Base-by-base conservation (phyloP, 1,140 invertebrate genomes). In the Monomorium pharaonis region DNA sequence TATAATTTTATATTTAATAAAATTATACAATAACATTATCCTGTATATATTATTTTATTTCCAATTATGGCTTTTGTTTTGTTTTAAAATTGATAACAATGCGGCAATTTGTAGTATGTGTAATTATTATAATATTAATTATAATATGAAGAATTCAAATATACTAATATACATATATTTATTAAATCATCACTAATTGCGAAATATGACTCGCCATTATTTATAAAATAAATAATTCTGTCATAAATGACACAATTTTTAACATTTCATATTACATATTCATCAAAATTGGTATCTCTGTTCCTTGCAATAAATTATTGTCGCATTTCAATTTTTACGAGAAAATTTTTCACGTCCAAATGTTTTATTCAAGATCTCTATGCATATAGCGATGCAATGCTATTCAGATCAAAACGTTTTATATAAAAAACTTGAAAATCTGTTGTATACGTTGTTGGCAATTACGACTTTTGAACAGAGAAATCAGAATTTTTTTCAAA, bases 401-500 rank as follows among this genome's bases (percentile, higher is more conserved):
- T 47, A 37, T 62, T 4, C 9, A 33, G 18, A 56, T 44, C 12
- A 27, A 77, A 65, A 16, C 14, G 14, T 78, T 69, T 70, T n/a
- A 54, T 54, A 16, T 14, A 7, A n/a, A 80, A 72, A 72, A 58
- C n/a, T 18, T 30, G 14, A 51, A 67, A 51, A 54, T 78, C 30
- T 63, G 30, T 42, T 54, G 37, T 72, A 18, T 47, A 33, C 51
- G 33, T 54, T 33, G 33, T 54, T 33, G n/a, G 10, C 24, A 44
- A 81, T 21, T 4, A 77, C n/a, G 24, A 16, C 16, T 18, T 14
- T 54, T 51, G 14, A 81, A 51, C 12, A 21, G 58, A n/a, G n/a
- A n/a, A 12, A 81, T 69, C 16, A 74, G 51, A 67, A 85, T 85
- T 16, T 76, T 69, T 86, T 88, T 69, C 74, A 86, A 86, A 75